Conservation (phyloP, 2,797 vertebrate species). For the Cottoperca gobio region DNA sequence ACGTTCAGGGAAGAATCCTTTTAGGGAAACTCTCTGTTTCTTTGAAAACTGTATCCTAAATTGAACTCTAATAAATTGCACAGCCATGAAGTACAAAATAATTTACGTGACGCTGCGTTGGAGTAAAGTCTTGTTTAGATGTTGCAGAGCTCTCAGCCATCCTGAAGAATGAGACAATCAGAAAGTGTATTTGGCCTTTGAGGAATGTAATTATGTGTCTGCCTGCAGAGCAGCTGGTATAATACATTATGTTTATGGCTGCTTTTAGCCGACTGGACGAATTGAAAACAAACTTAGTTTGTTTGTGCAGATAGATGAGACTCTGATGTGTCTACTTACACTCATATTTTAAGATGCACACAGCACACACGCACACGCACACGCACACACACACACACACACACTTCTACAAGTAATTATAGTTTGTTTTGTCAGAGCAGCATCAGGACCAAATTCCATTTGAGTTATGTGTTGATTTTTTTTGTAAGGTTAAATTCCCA, state of each 20-base stretch:
- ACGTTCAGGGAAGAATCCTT: not conserved
- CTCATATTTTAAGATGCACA: not conserved
- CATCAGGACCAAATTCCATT: not conserved
- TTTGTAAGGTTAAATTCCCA: not conserved
- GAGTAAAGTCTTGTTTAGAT: slow-evolving; percentile 34
- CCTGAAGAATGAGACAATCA: slow-evolving; percentile 41
- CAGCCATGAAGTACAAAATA: not conserved
- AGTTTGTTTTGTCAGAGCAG: not conserved
- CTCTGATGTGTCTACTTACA: not conserved
- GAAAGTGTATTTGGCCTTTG: slow-evolving; percentile 36
- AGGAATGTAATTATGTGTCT: slow-evolving; percentile 44
- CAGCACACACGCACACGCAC: too few relatives aligned
- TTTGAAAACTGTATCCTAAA: not conserved
- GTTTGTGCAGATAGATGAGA: not conserved
- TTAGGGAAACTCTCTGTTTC: not conserved
- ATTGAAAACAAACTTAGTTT: slow-evolving; percentile 11
- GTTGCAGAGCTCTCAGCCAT: slow-evolving; percentile 17
- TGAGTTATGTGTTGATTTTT: not conserved
- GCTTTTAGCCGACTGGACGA: slow-evolving; percentile 24
- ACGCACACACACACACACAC: too few relatives aligned
- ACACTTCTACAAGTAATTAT: too few relatives aligned
- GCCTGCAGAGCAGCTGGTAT: slow-evolving; percentile 21
- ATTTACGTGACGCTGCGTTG: slow-evolving; percentile 17
- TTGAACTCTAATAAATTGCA: slow-evolving; percentile 7
- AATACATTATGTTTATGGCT: slow-evolving; percentile 20